Percentiles rank a stretch among this genome's conserved stretches.
phyloP scores from a whole-genome alignment of 2,113 vertebrate genomes.

The Ceyx cyanopectus region DNA sequence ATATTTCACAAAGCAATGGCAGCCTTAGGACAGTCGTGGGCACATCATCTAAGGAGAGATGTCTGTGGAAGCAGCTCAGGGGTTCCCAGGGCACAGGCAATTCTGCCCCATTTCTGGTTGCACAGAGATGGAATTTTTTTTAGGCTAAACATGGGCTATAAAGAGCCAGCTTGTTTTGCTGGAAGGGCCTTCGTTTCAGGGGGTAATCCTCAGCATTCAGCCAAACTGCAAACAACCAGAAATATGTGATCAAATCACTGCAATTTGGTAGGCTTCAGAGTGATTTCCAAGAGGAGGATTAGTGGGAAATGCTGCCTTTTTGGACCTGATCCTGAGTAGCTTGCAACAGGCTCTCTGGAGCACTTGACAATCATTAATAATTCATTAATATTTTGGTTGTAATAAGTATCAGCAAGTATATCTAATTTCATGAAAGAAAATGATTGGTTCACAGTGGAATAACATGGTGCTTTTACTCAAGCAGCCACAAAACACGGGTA shows the following conservation, averaged over 20 bases:
- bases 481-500: conserved; percentile 23
- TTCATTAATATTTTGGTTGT: not conserved
- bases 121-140: not conserved
- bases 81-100: fast-evolving
- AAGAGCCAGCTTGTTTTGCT: not conserved
- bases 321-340: not conserved
- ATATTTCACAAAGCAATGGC: not conserved
- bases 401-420: conserved; percentile 7
- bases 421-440: conserved; percentile 47
- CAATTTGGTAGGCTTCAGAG: not conserved
- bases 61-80: not conserved
- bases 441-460: conserved; percentile 20
- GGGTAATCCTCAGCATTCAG: not conserved
- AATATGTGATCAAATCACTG: not conserved
- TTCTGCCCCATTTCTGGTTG: not conserved
- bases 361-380: not conserved
- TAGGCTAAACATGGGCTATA: fast-evolving
- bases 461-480: conserved; percentile 16
- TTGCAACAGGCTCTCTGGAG: not conserved
- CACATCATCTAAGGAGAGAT: not conserved
- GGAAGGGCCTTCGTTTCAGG: not conserved
- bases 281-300: not conserved
- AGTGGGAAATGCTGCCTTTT: not conserved
- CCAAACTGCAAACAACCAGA: not conserved
- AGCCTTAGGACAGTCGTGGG: fast-evolving